phyloP scores from a whole-genome alignment of 2,113 vertebrate genomes.

The Mustela nigripes region DNA sequence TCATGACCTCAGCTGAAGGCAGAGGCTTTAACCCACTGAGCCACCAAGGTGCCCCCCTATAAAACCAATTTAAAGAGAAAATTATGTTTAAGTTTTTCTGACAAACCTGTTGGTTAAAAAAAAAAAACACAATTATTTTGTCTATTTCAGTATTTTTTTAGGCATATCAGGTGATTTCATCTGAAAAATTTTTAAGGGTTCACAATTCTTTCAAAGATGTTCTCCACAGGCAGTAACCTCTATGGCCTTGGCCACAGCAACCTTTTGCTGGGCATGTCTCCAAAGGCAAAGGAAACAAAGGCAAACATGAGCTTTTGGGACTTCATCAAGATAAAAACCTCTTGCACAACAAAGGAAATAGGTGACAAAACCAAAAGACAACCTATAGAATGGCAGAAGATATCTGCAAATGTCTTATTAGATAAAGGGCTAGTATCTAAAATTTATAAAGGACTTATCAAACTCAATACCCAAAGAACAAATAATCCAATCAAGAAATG shows the following conservation, averaged over 20 bases:
- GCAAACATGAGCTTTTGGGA: not conserved
- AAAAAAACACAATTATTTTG: not conserved
- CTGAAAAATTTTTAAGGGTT: not conserved
- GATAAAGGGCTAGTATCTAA: no score
- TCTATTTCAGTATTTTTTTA: not conserved
- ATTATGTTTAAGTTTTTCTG: not conserved
- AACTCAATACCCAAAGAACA: no score
- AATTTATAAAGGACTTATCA: no score
- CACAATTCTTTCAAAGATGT: not conserved
- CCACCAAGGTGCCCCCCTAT: no score
- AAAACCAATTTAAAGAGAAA: not conserved
- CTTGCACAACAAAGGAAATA: not conserved
- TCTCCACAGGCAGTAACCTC: not conserved
- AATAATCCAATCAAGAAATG: no score
- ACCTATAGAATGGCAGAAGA: not conserved
- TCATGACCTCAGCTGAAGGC: no score
- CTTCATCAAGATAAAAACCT: not conserved
- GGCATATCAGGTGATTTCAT: not conserved
- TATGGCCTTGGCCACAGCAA: not conserved
- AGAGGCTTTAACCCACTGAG: no score
- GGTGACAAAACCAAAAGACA: not conserved
- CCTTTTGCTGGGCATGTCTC: not conserved
- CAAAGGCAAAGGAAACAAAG: not conserved
- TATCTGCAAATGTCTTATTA: not conserved
- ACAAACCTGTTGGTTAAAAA: conserved; percentile 41